Conservation (phyloP, 2,888 invertebrate genomes). For the Mesorhabditis sp. region DNA sequence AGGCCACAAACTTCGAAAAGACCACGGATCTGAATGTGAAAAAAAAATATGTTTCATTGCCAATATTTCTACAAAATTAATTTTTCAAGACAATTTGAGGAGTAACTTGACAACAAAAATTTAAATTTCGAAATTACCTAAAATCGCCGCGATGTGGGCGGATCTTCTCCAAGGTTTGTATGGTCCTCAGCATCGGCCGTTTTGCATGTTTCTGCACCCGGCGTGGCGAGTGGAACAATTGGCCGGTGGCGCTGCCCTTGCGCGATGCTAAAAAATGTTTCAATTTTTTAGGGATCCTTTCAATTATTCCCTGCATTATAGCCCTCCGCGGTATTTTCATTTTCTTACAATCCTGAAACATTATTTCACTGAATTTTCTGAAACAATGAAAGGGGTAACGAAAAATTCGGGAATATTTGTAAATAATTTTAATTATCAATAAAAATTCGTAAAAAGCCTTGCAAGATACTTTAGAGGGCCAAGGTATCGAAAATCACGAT, state of each 20-base stretch:
- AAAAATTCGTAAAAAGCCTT: too few species aligned
- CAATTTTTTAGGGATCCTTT: not conserved
- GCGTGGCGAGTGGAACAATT: not conserved
- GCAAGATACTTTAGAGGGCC: too few species aligned
- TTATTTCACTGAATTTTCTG: too few species aligned
- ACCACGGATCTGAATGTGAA: constrained; percentile 29
- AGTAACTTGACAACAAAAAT: too few species aligned
- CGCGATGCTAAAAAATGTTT: not conserved
- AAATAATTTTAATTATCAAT: too few species aligned
- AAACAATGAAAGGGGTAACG: too few species aligned
- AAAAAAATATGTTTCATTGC: not conserved
- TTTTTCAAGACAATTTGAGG: too few species aligned
- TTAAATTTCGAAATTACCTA: constrained; percentile 9
- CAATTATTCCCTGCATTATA: too few species aligned
- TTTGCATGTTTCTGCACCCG: constrained; percentile 13
- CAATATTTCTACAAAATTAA: not conserved
- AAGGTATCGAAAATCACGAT: too few species aligned
- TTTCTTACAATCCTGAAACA: too few species aligned
- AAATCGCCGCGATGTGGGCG: constrained; percentile 17
- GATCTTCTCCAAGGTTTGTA: constrained; percentile 26
- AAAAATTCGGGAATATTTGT: too few species aligned
- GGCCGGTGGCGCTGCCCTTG: not conserved
- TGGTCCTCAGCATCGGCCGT: constrained; percentile 30
- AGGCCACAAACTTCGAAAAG: constrained; percentile 39
- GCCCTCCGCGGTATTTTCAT: too few species aligned